These are phyloP conservation scores for Cheilinus undulatus DNA, from an alignment of 2,113 vertebrate genomes.

Conservation along the genomic window DNA sequence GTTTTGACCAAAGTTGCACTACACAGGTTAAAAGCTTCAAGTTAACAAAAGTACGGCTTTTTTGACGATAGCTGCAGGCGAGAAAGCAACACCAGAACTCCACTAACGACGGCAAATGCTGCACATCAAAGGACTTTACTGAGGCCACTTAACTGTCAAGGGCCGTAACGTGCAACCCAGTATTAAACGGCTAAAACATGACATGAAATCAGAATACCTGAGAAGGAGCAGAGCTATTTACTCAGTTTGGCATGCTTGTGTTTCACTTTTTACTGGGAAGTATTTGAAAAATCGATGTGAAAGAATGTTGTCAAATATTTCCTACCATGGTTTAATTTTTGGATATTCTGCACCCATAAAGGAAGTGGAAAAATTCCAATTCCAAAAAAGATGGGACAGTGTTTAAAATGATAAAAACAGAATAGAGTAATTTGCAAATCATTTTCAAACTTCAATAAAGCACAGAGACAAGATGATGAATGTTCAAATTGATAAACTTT, in stretches of 20 bases:
- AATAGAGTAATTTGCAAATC: too few relatives aligned
- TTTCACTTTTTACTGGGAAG: too few relatives aligned
- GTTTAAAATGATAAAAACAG: too few relatives aligned
- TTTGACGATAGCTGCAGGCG: slow-evolving; percentile 9
- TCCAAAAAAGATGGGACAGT: too few relatives aligned
- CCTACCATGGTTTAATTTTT: too few relatives aligned
- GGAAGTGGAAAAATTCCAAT: too few relatives aligned
- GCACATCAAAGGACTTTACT: neutral
- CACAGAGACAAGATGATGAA: too few relatives aligned
- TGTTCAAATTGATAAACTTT: too few relatives aligned
- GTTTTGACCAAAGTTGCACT: neutral
- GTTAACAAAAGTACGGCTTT: neutral
- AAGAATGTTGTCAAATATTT: neutral
- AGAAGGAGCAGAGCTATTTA: neutral
- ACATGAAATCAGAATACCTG: slow-evolving; percentile 1
- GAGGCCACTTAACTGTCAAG: neutral
- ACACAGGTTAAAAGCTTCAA: neutral
- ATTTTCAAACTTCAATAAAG: too few relatives aligned
- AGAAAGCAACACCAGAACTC: neutral
- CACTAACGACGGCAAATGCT: neutral
- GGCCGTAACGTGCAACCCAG: neutral
- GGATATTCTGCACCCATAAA: neutral
- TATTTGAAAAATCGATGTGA: too few relatives aligned
- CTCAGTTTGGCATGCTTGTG: neutral
- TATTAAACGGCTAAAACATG: neutral